Conservation (phyloP, 2,113 vertebrate species). For the Miniopterus natalensis region DNA sequence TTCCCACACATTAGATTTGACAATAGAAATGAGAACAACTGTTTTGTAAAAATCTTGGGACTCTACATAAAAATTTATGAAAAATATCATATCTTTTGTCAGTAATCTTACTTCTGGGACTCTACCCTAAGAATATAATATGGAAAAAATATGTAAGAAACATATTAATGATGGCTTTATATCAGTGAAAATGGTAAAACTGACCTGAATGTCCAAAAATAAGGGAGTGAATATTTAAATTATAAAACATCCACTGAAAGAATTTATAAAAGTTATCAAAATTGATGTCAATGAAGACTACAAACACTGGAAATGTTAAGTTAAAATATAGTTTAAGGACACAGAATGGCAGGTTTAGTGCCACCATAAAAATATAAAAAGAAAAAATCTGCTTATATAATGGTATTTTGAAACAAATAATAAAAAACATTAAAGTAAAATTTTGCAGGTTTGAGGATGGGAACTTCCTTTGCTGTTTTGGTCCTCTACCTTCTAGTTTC, state of each 20-base stretch:
- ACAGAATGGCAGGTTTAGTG: background rate
- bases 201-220: background rate
- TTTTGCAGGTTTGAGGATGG: background rate
- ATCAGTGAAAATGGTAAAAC: constrained; percentile 49
- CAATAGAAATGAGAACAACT: constrained; percentile 24
- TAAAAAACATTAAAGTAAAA: background rate
- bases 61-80: constrained; percentile 19
- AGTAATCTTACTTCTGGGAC: background rate
- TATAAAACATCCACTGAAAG: background rate
- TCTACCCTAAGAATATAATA: constrained; percentile 15
- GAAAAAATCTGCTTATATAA: background rate
- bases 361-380: background rate
- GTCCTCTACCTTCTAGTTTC: background rate
- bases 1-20: background rate
- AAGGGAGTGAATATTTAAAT: constrained; percentile 8
- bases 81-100: background rate
- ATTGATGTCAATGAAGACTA: background rate
- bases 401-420: constrained; percentile 33
- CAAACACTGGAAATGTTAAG: background rate
- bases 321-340: constrained; percentile 8
- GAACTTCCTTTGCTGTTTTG: background rate
- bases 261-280: constrained; percentile 21
- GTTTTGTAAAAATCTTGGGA: constrained; percentile 16
- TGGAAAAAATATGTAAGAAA: background rate
- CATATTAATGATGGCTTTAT: background rate